phyloP scores from a whole-genome alignment of 2,797 vertebrate species.

The Nyctibius grandis region DNA sequence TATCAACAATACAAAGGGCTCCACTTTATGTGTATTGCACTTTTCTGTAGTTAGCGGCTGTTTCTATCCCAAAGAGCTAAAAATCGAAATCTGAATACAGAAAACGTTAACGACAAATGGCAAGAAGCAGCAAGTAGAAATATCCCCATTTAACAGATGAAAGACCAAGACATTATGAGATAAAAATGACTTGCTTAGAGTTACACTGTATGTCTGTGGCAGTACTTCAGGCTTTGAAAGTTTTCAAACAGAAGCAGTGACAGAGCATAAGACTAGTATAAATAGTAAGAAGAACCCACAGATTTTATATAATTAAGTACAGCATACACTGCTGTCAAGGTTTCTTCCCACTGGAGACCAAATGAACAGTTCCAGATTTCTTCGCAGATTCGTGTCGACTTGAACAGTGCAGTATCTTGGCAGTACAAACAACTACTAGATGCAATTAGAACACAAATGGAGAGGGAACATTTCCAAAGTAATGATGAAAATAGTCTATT shows the following conservation, averaged over 20 bases:
- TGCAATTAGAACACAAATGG: not conserved
- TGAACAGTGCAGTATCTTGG: not conserved
- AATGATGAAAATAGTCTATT: not conserved
- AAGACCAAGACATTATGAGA: not conserved
- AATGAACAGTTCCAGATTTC: not conserved
- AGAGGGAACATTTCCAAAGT: not conserved
- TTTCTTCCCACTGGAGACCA: not conserved
- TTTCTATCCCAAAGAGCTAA: not conserved
- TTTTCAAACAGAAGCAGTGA: not conserved
- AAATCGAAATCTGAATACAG: not conserved
- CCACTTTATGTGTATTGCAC: rapidly evolving
- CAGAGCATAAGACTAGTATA: not conserved
- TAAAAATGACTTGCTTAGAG: not conserved
- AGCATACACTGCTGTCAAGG: not conserved
- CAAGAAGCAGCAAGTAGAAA: not conserved
- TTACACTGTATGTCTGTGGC: not conserved
- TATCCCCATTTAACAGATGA: not conserved
- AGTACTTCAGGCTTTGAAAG: not conserved
- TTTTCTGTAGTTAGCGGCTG: not conserved
- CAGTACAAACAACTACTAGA: not conserved
- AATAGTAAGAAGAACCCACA: not conserved
- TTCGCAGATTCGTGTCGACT: not conserved
- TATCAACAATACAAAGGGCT: not conserved
- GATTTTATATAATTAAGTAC: not conserved
- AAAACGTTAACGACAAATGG: not conserved